Percentiles rank a stretch among this genome's conserved stretches.
phyloP scores from a whole-genome alignment of 2,888 invertebrate species.

The Oligia strigilis region DNA sequence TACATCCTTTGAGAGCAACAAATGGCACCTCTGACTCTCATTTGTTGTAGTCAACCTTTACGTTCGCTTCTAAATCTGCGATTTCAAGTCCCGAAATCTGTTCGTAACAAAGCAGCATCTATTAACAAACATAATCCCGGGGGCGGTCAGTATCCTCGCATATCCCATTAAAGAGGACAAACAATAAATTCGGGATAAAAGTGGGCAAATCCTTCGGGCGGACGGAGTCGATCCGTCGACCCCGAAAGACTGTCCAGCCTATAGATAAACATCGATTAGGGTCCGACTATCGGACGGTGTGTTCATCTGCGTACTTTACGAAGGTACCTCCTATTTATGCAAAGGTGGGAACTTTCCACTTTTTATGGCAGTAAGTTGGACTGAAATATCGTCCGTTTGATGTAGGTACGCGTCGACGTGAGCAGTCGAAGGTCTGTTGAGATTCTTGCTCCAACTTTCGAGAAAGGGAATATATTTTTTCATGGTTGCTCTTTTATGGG shows the following conservation, averaged over 20 bases:
- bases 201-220: slow-evolving; percentile 74
- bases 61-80: slow-evolving; percentile 39
- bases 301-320: slow-evolving; percentile 63
- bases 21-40: slow-evolving; percentile 23
- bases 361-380: slow-evolving; percentile 64
- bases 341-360: slow-evolving; percentile 65
- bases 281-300: slow-evolving; percentile 59
- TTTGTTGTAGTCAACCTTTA: slow-evolving; percentile 46
- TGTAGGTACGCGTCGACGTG: slow-evolving; percentile 59
- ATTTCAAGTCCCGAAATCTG: slow-evolving; percentile 48
- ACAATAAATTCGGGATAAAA: slow-evolving; percentile 80
- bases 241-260: slow-evolving; percentile 68
- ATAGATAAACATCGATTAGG: slow-evolving; percentile 72
- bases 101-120: slow-evolving; percentile 63
- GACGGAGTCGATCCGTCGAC: slow-evolving; percentile 68
- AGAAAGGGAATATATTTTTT: slow-evolving; percentile 30
- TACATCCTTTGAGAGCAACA: not conserved
- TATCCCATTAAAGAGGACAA: slow-evolving; percentile 72
- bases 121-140: slow-evolving; percentile 69
- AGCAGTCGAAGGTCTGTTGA: slow-evolving; percentile 46
- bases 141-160: slow-evolving; percentile 62
- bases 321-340: slow-evolving; percentile 65
- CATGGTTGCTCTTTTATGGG: slow-evolving; percentile 13
- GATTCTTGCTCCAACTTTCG: slow-evolving; percentile 53
- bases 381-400: slow-evolving; percentile 64